These are phyloP conservation scores for Pelecanoides urinatrix DNA, from an alignment of 2,113 vertebrate species.

Conservation along the genomic window DNA sequence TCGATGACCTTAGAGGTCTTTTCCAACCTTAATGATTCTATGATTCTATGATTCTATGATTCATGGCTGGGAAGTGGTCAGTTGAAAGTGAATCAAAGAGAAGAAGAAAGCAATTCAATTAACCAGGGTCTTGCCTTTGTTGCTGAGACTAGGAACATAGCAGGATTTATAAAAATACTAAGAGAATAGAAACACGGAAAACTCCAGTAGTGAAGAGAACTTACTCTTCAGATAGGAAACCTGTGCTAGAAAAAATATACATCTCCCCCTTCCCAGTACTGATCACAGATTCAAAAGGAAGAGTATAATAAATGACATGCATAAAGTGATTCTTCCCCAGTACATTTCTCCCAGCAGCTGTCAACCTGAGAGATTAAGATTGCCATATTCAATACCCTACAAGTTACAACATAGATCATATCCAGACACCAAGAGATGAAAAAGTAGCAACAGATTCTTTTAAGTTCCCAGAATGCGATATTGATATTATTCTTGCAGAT, in stretches of 20 bases:
- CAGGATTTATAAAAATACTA: background rate
- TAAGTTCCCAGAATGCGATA: background rate
- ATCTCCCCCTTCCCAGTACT: background rate
- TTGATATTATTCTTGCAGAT: background rate
- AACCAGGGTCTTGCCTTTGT: background rate
- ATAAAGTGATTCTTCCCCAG: background rate
- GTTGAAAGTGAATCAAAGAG: background rate
- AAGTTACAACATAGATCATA: background rate
- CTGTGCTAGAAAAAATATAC: background rate
- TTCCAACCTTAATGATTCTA: too few species aligned
- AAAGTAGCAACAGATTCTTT: background rate
- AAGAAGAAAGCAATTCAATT: background rate
- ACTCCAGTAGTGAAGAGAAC: background rate
- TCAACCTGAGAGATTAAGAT: background rate
- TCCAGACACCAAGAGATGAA: background rate
- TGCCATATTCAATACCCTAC: background rate
- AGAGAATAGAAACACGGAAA: background rate
- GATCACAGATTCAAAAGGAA: background rate
- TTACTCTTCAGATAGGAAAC: background rate
- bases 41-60: too few species aligned
- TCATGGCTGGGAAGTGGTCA: background rate
- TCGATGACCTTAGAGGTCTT: too few species aligned
- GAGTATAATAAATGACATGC: background rate
- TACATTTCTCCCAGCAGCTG: background rate
- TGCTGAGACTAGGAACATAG: background rate